These are phyloP conservation scores for Dendrolimus punctatus DNA, from an alignment of 1,140 invertebrate species.

Conservation along the genomic window DNA sequence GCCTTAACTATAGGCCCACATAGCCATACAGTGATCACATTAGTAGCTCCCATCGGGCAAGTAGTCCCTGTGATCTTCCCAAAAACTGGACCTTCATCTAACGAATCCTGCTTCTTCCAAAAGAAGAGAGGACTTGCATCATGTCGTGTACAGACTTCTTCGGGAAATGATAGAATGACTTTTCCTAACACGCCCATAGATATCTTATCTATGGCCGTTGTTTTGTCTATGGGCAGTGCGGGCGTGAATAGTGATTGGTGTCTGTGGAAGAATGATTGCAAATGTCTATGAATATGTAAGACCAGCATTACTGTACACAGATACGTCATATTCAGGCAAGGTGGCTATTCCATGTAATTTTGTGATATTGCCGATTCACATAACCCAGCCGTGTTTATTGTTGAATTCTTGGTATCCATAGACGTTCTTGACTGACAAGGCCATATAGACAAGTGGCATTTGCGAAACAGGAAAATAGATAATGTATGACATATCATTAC, in stretches of 20 bases:
- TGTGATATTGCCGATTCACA: no score
- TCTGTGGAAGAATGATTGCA: slow-evolving; percentile 11
- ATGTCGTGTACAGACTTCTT: slow-evolving; percentile 16
- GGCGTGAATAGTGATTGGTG: slow-evolving; percentile 26
- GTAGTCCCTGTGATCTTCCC: neutral
- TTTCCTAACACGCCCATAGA: slow-evolving; percentile 43
- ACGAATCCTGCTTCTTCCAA: slow-evolving; percentile 28
- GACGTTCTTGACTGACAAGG: no score
- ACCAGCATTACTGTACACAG: no score
- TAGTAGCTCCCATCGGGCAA: neutral
- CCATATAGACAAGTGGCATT: no score
- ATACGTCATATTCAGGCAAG: no score
- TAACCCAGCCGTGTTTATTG: no score
- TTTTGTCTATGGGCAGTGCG: slow-evolving; percentile 30
- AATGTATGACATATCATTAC: no score
- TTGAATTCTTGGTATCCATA: no score
- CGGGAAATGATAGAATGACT: slow-evolving; percentile 31
- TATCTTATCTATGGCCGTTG: slow-evolving; percentile 29
- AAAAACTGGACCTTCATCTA: slow-evolving; percentile 3
- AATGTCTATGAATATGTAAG: no score
- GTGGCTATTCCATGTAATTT: no score
- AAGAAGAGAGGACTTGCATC: slow-evolving; percentile 16
- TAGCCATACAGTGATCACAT: slow-evolving; percentile 4
- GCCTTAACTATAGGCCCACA: slow-evolving; percentile 11
- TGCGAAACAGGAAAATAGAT: no score